A percentile compares a stretch with the other conserved stretches of the same genome.
phyloP scores from a whole-genome alignment of 2,113 vertebrate species.

The Entomyzon cyanotis region DNA sequence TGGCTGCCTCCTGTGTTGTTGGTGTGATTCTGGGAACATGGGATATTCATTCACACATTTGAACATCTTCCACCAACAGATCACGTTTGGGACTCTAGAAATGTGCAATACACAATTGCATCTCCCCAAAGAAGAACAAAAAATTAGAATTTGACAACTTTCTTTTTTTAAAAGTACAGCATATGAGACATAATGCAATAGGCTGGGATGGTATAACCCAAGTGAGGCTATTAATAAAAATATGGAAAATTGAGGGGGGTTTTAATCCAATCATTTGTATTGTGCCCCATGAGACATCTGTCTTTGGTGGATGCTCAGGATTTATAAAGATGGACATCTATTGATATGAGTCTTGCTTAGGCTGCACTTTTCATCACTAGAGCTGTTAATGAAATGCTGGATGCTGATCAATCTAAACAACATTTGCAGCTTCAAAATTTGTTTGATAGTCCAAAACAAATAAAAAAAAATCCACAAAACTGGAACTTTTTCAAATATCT shows the following conservation, averaged over 20 bases:
- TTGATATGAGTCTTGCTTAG: neutral
- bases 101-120: neutral
- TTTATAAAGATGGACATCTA: neutral
- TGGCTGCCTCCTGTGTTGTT: neutral
- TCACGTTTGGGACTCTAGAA: neutral
- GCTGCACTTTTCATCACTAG: neutral
- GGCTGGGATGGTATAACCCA: neutral
- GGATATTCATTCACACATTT: neutral
- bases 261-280: neutral
- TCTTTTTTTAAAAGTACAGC: neutral
- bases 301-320: neutral
- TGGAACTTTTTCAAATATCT: neutral
- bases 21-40: neutral
- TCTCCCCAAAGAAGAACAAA: neutral
- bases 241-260: neutral
- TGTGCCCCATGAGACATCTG: neutral
- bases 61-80: neutral
- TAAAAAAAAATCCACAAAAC: neutral
- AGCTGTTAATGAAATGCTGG: neutral
- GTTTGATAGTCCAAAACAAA: neutral
- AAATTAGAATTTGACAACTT: rapidly evolving
- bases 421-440: neutral
- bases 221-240: neutral
- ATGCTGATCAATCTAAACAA: neutral
- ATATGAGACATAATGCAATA: neutral